These are phyloP conservation scores for Mormyrops attenuatus DNA, from an alignment of 2,797 vertebrate species.

Conservation along the genomic window DNA sequence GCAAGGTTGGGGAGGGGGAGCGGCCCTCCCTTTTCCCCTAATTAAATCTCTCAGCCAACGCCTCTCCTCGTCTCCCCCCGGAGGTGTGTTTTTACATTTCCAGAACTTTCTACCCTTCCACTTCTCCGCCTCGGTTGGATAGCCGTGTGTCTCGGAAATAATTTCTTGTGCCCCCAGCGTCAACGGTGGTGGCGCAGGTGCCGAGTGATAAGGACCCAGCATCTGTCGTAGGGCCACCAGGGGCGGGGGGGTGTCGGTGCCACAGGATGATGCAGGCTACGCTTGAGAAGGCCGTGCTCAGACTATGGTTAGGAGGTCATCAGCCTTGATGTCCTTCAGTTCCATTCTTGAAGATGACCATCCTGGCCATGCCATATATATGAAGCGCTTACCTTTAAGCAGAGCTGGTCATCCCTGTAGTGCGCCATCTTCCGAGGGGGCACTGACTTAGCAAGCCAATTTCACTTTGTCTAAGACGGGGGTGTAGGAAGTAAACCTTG, in stretches of 20 bases:
- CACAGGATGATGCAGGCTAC: background rate
- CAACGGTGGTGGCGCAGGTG: background rate
- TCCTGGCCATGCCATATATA: background rate
- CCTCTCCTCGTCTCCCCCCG: background rate
- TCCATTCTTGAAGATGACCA: background rate
- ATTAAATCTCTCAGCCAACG: conserved; percentile 6
- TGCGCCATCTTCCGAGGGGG: background rate
- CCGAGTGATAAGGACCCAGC: background rate
- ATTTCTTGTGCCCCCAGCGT: background rate
- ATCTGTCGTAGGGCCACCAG: background rate
- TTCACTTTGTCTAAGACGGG: background rate
- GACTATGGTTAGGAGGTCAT: background rate
- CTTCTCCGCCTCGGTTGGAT: background rate
- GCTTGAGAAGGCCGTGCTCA: background rate
- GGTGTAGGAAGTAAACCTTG: background rate
- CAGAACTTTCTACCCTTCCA: background rate
- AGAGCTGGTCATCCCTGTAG: background rate
- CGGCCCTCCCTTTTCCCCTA: background rate
- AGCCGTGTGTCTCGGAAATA: background rate
- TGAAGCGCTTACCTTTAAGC: background rate
- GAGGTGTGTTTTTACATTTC: background rate
- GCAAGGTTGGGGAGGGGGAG: too few species aligned
- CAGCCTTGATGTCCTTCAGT: background rate
- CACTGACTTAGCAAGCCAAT: background rate
- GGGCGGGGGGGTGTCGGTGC: background rate